Base-by-base conservation (phyloP, 1,140 invertebrate genomes). In the Eumaeus atala region DNA sequence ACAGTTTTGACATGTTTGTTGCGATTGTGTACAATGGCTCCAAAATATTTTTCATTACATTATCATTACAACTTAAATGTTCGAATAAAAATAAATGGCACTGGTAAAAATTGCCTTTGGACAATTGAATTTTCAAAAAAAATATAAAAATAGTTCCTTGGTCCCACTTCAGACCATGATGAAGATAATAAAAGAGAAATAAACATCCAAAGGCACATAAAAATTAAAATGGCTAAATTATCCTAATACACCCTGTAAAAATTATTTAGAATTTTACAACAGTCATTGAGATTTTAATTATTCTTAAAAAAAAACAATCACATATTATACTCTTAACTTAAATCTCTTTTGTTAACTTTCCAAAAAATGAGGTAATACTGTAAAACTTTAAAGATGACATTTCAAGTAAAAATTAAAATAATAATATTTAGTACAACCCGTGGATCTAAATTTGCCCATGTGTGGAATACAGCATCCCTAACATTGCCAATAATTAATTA, bases 261-360 rank as follows among this genome's bases (percentile, higher is more conserved):
- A 49, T 16, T 53, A 48, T 61, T 61, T 56, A 61, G 54, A 56
- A 56, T 54, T 48, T 56, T 55, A 48, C 35, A 56, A 40, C 54
- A 56, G 56, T 40, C 56, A 37, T 53, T 59, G 28, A 40, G 11
- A 51, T 50, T 54, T 42, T 50, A 50, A 14, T 50, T 35, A 51
- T 16, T 50, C 18, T 35, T 48, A 51, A 18, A 57, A 40, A 28
- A 52, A 52, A 50, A 51, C 35, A 35, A 49, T 51, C 36, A 52
- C 42, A 58, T 48, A 21, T 48, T 18, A 34, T 11, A 14, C 14
- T 48, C 21, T 12, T 40, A 28, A 56, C 40, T 28, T 12, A 34
- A 42, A 42, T 11, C 11, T 12, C 9, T 12, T 42, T 33, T 48
- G 18, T 48, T 33, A 48, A 9, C 18, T 33, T 48, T 12, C 33